Evolutionary conservation across 2,113 vertebrate genomes (phyloP).

Genomic region (Elaphurus davidianus): DNA sequence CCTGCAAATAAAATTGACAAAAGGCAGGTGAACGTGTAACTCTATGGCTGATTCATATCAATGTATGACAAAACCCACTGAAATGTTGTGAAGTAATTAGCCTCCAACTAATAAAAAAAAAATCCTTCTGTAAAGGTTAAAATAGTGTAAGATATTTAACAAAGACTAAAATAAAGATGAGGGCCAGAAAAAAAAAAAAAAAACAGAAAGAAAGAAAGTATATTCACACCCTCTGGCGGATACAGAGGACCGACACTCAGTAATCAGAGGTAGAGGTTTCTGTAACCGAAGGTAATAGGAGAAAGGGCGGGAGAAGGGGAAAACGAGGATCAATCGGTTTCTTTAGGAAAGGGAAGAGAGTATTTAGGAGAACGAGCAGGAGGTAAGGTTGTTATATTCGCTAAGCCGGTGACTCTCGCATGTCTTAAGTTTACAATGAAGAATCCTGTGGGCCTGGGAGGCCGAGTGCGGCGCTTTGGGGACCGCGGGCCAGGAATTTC

Average conservation of each 20-base stretch:
- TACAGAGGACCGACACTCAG: not conserved
- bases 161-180: not conserved
- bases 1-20: not conserved
- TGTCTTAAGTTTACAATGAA: not conserved
- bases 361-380: not conserved
- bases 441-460: not conserved
- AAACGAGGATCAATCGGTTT: not conserved
- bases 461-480: not conserved
- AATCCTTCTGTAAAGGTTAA: not conserved
- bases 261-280: not conserved
- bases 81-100: no score
- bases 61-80: no score
- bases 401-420: not conserved
- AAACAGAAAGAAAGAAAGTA: not conserved
- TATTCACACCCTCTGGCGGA: not conserved
- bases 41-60: no score
- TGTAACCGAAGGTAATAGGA: not conserved
- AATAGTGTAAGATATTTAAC: not conserved
- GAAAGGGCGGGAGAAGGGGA: not conserved
- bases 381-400: not conserved
- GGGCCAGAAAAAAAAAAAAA: not conserved
- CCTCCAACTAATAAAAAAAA: not conserved
- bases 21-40: not conserved
- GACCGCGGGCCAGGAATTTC: not conserved
- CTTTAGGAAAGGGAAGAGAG: not conserved